Evolutionary conservation across 2,113 vertebrate species (phyloP).

Genomic region (Capreolus pygargus): DNA sequence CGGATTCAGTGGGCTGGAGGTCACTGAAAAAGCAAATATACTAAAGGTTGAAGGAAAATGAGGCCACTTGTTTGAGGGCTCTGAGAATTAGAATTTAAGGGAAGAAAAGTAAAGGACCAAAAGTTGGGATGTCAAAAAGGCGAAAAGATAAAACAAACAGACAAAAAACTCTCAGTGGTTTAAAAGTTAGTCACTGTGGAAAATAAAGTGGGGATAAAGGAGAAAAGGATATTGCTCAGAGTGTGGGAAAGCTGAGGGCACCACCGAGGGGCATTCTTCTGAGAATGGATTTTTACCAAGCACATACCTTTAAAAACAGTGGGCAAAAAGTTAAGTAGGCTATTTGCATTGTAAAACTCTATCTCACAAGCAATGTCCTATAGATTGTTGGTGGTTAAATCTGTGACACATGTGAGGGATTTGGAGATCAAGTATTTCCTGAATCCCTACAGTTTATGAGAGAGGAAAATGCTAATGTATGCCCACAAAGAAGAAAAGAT

Average conservation of each 20-base stretch:
- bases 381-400: background rate
- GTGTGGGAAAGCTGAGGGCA: background rate
- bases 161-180: background rate
- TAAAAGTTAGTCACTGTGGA: background rate
- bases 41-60: background rate
- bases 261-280: background rate
- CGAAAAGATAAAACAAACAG: background rate
- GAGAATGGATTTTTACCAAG: background rate
- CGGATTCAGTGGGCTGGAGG: background rate
- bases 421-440: background rate
- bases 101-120: background rate
- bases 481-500: background rate
- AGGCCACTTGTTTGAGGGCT: background rate
- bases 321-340: background rate
- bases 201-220: background rate
- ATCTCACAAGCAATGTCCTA: background rate
- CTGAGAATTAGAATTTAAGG: background rate
- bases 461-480: background rate
- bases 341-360: background rate
- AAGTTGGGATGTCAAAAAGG: background rate
- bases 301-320: background rate
- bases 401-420: background rate
- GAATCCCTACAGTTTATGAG: background rate
- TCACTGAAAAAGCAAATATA: background rate
- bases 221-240: background rate